Conservation (phyloP, 2,888 invertebrate genomes). For the Drosophila mayaguana region DNA sequence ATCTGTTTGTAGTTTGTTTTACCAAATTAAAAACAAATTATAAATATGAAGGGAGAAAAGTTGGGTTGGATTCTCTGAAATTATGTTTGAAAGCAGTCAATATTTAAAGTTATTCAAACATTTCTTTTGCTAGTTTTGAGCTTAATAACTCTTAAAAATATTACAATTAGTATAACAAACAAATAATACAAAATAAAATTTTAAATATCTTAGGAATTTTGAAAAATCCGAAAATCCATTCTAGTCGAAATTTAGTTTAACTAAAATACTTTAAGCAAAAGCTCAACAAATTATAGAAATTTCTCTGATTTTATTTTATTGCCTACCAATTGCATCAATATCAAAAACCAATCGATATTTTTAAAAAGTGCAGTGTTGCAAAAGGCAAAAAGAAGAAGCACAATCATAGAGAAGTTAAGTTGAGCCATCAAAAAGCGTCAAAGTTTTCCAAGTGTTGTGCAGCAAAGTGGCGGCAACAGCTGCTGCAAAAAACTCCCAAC, state of each 20-base stretch:
- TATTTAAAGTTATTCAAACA: not conserved
- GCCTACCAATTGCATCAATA: constrained; percentile 7
- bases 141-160: too few species aligned
- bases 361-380: constrained; percentile 36
- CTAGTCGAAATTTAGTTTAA: too few species aligned
- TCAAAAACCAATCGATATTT: constrained; percentile 52
- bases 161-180: too few species aligned
- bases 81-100: not conserved
- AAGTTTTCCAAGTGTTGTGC: constrained; percentile 54
- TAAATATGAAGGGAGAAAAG: constrained; percentile 6
- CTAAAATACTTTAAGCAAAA: too few species aligned
- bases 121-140: not conserved
- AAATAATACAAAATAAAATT: too few species aligned
- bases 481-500: constrained; percentile 28
- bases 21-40: constrained; percentile 1
- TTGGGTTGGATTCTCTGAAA: not conserved
- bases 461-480: constrained; percentile 45
- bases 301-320: too few species aligned
- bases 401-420: constrained; percentile 36
- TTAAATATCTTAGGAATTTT: too few species aligned
- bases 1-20: not conserved
- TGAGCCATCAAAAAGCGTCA: constrained; percentile 61
- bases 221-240: too few species aligned
- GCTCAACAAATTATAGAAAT: too few species aligned
- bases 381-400: constrained; percentile 4